Conservation (phyloP, 2,113 vertebrate species). For the Hippocampus mohnikei region DNA sequence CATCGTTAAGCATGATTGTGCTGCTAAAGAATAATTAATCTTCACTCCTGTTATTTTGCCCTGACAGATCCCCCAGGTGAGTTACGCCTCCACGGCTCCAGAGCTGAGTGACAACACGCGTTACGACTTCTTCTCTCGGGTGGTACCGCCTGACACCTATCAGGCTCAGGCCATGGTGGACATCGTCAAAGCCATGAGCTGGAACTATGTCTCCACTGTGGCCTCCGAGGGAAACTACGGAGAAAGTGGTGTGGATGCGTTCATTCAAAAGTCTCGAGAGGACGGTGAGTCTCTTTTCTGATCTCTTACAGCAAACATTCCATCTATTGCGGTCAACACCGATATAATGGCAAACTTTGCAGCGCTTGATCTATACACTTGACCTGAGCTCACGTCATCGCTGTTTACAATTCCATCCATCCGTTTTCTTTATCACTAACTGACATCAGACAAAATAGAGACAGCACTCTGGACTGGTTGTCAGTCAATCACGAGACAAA, state of each 20-base stretch:
- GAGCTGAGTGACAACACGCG: slow-evolving; percentile 95
- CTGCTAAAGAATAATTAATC: too few relatives aligned
- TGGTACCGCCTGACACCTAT: slow-evolving; percentile 92
- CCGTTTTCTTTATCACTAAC: too few relatives aligned
- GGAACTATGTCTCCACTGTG: slow-evolving; percentile 95
- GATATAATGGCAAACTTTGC: too few relatives aligned
- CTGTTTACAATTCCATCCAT: neutral
- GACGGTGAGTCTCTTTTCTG: slow-evolving; percentile 79
- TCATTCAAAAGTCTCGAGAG: slow-evolving; percentile 93
- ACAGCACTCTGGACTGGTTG: neutral
- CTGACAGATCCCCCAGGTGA: slow-evolving; percentile 91
- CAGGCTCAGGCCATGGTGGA: slow-evolving; percentile 98
- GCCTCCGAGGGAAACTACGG: slow-evolving; percentile 95
- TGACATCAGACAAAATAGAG: too few relatives aligned
- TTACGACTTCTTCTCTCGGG: slow-evolving; percentile 94
- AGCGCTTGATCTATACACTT: neutral
- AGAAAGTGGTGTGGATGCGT: slow-evolving; percentile 91
- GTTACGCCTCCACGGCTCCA: slow-evolving; percentile 92
- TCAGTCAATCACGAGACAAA: neutral
- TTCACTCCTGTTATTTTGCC: neutral
- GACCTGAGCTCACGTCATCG: neutral
- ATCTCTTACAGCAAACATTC: neutral
- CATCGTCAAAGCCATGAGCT: slow-evolving; percentile 90
- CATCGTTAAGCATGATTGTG: neutral
- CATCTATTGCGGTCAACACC: neutral